Evolutionary conservation across 2,113 vertebrate genomes (phyloP).

Genomic region (Cettia cetti): DNA sequence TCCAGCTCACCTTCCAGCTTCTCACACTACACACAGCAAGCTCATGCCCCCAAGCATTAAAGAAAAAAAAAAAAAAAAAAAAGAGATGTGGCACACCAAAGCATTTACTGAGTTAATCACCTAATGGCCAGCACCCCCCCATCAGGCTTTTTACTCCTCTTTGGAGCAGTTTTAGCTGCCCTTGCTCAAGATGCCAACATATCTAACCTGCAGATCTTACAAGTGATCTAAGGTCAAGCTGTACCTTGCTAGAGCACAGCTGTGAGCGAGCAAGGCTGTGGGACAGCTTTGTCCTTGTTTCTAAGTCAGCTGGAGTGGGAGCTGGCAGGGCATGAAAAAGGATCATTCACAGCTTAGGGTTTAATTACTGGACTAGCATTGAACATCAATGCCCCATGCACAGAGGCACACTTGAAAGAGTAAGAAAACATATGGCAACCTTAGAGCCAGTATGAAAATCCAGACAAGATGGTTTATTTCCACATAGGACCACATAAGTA

Average conservation of each 20-base stretch:
- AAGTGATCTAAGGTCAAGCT: neutral
- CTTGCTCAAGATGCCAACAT: neutral
- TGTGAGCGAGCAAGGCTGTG: fast-evolving
- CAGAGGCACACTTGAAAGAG: neutral
- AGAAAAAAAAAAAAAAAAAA: neutral
- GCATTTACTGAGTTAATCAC: neutral
- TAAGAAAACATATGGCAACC: neutral
- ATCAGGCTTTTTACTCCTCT: neutral
- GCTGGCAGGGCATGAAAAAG: neutral
- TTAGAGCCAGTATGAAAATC: neutral
- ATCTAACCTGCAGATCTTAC: neutral
- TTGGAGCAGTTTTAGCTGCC: neutral
- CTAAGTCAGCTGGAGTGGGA: conserved; percentile 4
- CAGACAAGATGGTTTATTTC: neutral
- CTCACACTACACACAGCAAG: neutral
- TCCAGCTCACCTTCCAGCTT: neutral
- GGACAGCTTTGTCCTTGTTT: neutral
- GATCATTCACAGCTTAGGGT: neutral
- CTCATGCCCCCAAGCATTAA: fast-evolving
- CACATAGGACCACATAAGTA: neutral
- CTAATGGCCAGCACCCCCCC: neutral
- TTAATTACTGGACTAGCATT: neutral
- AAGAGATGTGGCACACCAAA: neutral
- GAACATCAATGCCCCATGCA: neutral
- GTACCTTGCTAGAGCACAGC: neutral